Percentiles rank a stretch among this genome's conserved stretches.
Evolutionary conservation across 2,797 vertebrate genomes (phyloP).

Genomic region (Myiothlypis coronata): DNA sequence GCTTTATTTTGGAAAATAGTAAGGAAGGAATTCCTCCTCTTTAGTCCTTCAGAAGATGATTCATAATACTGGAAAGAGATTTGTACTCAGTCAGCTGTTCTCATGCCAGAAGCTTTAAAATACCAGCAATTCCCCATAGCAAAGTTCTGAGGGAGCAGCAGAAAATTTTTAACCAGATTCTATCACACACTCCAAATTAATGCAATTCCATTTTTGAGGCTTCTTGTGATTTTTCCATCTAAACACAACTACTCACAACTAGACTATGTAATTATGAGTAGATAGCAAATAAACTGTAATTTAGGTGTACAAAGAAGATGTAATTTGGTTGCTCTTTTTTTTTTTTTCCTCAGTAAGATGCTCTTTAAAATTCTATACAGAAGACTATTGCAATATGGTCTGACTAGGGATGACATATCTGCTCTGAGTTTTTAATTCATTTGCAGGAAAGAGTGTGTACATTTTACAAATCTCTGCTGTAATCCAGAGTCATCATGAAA

Average conservation of each 20-base stretch:
- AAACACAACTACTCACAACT: not conserved
- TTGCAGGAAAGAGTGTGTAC: not conserved
- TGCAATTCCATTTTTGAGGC: not conserved
- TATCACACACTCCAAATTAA: not conserved
- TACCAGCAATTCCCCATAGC: not conserved
- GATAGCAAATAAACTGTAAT: not conserved
- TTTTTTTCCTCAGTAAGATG: not conserved
- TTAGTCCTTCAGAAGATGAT: not conserved
- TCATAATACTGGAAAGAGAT: not conserved
- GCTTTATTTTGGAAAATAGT: not conserved
- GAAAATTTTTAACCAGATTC: not conserved
- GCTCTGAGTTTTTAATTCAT: not conserved
- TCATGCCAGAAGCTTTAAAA: not conserved
- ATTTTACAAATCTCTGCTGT: not conserved
- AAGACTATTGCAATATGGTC: not conserved
- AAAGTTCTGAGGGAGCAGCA: not conserved
- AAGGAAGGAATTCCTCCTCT: not conserved
- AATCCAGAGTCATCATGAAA: not conserved
- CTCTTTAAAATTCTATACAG: not conserved
- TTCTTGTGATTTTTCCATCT: not conserved
- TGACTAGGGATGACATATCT: not conserved
- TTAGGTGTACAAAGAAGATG: not conserved
- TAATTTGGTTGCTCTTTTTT: accelerated
- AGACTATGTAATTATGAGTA: not conserved
- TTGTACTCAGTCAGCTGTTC: not conserved